Conservation (phyloP, 2,113 vertebrate species). For the Dicaeum eximium region DNA sequence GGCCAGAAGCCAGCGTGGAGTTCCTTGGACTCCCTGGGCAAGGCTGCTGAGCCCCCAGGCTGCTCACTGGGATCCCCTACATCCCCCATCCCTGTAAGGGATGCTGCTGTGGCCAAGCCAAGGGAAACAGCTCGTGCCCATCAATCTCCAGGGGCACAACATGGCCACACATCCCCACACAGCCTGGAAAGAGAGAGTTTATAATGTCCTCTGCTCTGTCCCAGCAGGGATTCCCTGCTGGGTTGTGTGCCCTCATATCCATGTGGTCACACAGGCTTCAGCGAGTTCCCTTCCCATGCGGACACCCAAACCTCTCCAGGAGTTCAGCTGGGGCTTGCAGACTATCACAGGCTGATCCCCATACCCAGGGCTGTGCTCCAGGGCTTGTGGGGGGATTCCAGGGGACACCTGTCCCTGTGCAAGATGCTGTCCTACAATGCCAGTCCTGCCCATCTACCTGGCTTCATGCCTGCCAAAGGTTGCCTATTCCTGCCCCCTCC, state of each 20-base stretch:
- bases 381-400: fast-evolving
- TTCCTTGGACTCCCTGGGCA: neutral
- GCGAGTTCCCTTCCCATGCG: neutral
- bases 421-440: neutral
- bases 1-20: neutral
- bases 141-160: neutral
- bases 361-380: neutral
- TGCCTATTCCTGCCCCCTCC: neutral
- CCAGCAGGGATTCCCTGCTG: neutral
- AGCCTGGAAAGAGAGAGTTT: neutral
- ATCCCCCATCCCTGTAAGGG: neutral
- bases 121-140: neutral
- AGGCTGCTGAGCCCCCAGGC: neutral
- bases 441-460: neutral
- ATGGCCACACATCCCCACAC: neutral
- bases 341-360: neutral
- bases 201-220: neutral
- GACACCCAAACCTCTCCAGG: neutral
- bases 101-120: neutral
- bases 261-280: fast-evolving
- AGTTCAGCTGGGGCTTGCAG: neutral
- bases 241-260: neutral
- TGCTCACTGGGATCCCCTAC: neutral
- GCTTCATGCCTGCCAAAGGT: neutral
- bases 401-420: neutral